Conservation (phyloP, 2,888 invertebrate genomes). For the Nezara viridula region DNA sequence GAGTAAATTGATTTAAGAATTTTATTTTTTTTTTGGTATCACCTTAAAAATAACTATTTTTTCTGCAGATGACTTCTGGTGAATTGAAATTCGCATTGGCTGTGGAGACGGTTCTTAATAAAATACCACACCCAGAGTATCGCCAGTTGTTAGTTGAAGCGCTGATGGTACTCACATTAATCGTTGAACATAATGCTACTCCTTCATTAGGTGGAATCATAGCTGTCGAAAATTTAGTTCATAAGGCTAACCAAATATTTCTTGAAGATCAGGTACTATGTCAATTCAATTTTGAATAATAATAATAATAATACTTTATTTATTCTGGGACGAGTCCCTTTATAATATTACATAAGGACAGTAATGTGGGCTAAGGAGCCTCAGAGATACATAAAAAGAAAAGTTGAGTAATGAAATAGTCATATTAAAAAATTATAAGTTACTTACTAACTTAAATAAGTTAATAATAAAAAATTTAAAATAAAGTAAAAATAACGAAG, state of each 20-base stretch:
- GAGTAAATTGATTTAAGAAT: neutral
- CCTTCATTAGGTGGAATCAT: slow-evolving; percentile 83
- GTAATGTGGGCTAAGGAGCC: no score
- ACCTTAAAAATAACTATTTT: neutral
- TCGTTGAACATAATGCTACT: slow-evolving; percentile 88
- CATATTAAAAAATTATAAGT: no score
- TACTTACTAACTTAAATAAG: no score
- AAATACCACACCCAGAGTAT: slow-evolving; percentile 98
- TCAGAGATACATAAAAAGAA: no score
- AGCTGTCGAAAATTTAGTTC: slow-evolving; percentile 92
- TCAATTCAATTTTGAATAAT: slow-evolving; percentile 56
- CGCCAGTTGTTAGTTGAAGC: slow-evolving; percentile 97
- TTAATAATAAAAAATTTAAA: no score
- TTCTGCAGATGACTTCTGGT: slow-evolving; percentile 90
- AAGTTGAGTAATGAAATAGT: no score
- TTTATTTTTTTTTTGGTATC: neutral
- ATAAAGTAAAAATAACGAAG: no score
- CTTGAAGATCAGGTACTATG: slow-evolving; percentile 89
- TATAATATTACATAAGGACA: no score
- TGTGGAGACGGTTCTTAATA: slow-evolving; percentile 96
- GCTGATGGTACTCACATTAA: slow-evolving; percentile 93
- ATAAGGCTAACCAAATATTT: slow-evolving; percentile 94
- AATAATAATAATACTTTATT: no score
- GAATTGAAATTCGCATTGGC: slow-evolving; percentile 98
- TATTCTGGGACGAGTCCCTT: no score